Conservation (phyloP, 2,113 vertebrate species). For the Candoia aspera region DNA sequence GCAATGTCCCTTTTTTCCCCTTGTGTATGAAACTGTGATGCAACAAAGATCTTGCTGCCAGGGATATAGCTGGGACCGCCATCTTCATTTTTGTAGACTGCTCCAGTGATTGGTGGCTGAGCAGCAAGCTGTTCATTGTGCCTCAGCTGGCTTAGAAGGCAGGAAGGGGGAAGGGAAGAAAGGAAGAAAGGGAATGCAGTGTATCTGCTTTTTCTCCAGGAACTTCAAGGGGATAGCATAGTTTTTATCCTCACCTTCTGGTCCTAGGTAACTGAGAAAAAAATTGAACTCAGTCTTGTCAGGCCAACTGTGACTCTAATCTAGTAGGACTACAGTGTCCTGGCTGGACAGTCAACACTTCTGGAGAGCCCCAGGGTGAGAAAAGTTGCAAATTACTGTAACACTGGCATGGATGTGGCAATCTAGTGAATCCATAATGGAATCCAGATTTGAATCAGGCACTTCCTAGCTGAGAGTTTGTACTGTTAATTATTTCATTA, state of each 20-base stretch:
- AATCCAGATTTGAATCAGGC: neutral
- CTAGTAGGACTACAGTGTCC: neutral
- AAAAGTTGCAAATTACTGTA: neutral
- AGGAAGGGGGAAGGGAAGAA: neutral
- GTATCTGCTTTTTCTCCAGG: neutral
- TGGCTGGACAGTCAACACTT: neutral
- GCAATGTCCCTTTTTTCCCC: neutral
- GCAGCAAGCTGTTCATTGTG: too few species aligned
- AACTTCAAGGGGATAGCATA: neutral
- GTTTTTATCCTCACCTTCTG: neutral
- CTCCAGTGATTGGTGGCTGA: too few species aligned
- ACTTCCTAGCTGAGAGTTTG: neutral
- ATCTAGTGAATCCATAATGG: neutral
- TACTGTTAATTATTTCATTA: neutral
- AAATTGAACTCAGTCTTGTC: neutral
- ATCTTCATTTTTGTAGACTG: too few species aligned
- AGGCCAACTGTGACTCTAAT: neutral
- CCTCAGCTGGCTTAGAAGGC: neutral
- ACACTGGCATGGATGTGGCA: neutral
- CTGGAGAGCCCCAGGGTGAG: neutral
- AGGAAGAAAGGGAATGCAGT: neutral
- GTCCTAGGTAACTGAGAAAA: neutral
- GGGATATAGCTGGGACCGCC: neutral
- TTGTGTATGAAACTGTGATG: neutral
- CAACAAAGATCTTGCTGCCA: neutral